phyloP scores from a whole-genome alignment of 2,113 vertebrate species.

The Hippocampus guttulatus region DNA sequence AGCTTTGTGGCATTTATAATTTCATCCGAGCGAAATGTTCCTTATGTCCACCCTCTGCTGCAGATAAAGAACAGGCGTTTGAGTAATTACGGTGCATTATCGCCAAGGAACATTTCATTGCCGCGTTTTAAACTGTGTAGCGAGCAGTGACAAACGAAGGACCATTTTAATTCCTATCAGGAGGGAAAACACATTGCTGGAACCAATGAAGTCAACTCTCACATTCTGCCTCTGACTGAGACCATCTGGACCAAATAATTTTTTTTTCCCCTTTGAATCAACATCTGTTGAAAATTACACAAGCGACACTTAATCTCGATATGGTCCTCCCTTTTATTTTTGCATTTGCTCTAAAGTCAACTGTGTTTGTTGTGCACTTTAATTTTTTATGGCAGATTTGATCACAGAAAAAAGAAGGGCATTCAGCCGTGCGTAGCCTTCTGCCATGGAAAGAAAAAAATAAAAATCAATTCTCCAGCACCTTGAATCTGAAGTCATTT shows the following conservation, averaged over 20 bases:
- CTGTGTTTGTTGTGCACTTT: conserved; percentile 48
- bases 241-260: conserved; percentile 69
- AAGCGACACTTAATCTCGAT: conserved; percentile 57
- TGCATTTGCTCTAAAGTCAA: conserved; percentile 29
- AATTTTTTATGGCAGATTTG: conserved; percentile 37
- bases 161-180: conserved; percentile 68
- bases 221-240: conserved; percentile 77
- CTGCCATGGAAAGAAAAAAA: background rate
- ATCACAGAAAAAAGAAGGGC: conserved; percentile 25
- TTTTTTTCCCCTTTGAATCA: conserved; percentile 70
- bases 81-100: conserved; percentile 72
- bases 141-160: conserved; percentile 67
- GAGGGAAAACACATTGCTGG: conserved; percentile 68
- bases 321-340: conserved; percentile 18
- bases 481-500: background rate
- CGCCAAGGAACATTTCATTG: conserved; percentile 62
- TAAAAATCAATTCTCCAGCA: background rate
- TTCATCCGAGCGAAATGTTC: conserved; percentile 58
- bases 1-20: conserved; percentile 47
- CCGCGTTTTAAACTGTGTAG: conserved; percentile 68
- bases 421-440: background rate
- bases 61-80: conserved; percentile 68
- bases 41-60: conserved; percentile 61
- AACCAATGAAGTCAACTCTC: conserved; percentile 68
- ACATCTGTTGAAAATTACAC: conserved; percentile 68